Evolutionary conservation across 2,888 invertebrate genomes (phyloP).

Genomic region (Vesta saturnalis): DNA sequence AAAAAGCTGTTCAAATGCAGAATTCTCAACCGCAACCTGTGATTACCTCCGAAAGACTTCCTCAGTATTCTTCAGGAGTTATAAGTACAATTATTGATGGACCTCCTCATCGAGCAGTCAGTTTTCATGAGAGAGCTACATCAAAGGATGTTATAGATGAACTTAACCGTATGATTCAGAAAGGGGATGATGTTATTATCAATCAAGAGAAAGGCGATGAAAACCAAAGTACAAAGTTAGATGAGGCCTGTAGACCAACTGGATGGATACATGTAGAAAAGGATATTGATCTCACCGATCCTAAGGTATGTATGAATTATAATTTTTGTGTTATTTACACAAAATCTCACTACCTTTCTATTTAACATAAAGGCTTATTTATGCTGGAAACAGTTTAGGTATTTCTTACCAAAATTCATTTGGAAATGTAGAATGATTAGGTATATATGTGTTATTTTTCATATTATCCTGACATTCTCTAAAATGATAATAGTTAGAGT

Average conservation of each 20-base stretch:
- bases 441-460: too few relatives aligned
- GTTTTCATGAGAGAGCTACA: constrained; percentile 78
- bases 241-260: constrained; percentile 75
- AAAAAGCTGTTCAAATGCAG: constrained; percentile 60
- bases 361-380: too few relatives aligned
- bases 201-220: constrained; percentile 43
- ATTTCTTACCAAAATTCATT: too few relatives aligned
- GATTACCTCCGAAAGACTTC: constrained; percentile 59
- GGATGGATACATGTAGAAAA: constrained; percentile 84
- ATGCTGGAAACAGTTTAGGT: too few relatives aligned
- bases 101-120: constrained; percentile 67
- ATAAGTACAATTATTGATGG: constrained; percentile 63
- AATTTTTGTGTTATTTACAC: too few relatives aligned
- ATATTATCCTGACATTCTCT: too few relatives aligned
- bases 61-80: constrained; percentile 56
- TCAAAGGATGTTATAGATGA: constrained; percentile 82
- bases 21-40: constrained; percentile 52
- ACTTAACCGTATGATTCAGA: constrained; percentile 72
- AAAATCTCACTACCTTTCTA: too few relatives aligned
- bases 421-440: too few relatives aligned
- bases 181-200: constrained; percentile 63
- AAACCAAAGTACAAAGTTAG: constrained; percentile 60
- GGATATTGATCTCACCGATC: constrained; percentile 81
- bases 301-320: constrained; percentile 67
- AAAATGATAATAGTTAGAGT: too few relatives aligned